Evolutionary conservation across 2,797 vertebrate genomes (phyloP).

Genomic region (Falco naumanni): DNA sequence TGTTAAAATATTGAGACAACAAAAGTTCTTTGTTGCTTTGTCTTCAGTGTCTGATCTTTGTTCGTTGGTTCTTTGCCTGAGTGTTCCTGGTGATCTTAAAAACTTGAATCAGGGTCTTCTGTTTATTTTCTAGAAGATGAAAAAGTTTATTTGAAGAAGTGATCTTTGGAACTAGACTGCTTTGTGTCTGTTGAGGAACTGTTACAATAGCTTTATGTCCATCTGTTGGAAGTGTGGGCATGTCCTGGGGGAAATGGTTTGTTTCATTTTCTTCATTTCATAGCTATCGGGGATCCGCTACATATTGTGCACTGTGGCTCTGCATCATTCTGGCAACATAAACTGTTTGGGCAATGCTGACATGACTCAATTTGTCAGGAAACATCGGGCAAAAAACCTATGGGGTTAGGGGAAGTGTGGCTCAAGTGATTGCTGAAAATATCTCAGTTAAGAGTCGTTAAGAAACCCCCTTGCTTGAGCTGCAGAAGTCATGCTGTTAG

Average conservation of each 20-base stretch:
- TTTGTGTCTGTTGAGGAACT: not conserved
- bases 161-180: not conserved
- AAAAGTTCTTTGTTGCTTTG: not conserved
- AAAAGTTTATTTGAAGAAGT: conserved; percentile 23
- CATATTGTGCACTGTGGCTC: not conserved
- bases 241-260: not conserved
- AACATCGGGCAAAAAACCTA: not conserved
- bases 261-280: not conserved
- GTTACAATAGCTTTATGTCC: not conserved
- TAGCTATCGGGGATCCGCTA: not conserved
- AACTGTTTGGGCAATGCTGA: not conserved
- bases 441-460: not conserved
- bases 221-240: not conserved
- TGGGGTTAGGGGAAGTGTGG: conserved; percentile 31
- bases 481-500: not conserved
- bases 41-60: not conserved
- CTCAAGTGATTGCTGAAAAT: conserved; percentile 44
- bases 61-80: not conserved
- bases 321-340: not conserved
- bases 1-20: not conserved
- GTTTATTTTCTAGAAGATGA: conserved; percentile 14
- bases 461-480: not conserved
- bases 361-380: not conserved
- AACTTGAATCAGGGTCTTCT: not conserved
- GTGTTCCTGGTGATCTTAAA: not conserved